These are phyloP conservation scores for Pedicia rivosa DNA, from an alignment of 2,888 invertebrate species.

Conservation along the genomic window DNA sequence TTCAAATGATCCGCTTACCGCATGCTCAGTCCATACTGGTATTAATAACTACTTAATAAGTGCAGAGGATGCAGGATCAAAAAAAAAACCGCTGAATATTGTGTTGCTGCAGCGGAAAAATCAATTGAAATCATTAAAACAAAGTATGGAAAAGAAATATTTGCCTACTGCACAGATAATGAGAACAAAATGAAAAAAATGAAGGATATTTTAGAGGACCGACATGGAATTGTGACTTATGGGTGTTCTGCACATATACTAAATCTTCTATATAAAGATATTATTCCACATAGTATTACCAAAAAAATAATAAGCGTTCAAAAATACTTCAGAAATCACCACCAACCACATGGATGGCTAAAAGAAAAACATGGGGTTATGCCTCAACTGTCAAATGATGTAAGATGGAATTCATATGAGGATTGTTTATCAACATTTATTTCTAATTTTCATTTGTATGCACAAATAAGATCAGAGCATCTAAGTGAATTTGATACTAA, in stretches of 20 bases:
- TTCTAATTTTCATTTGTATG: slow-evolving; percentile 6
- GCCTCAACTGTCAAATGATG: neutral
- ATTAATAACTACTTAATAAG: neutral
- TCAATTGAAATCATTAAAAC: neutral
- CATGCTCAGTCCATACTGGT: neutral
- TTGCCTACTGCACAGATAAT: neutral
- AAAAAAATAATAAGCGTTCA: slow-evolving; percentile 11
- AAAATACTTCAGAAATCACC: slow-evolving; percentile 1
- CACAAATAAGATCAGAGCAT: slow-evolving; percentile 6
- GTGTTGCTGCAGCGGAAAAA: neutral
- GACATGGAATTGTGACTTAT: neutral
- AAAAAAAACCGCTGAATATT: neutral
- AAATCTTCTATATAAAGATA: slow-evolving; percentile 2
- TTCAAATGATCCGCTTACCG: slow-evolving; percentile 1
- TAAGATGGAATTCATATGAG: neutral
- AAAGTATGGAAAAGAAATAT: neutral
- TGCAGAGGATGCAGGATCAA: neutral
- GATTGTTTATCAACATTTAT: neutral
- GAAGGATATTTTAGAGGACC: neutral
- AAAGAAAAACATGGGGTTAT: neutral
- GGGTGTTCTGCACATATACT: neutral
- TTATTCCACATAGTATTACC: neutral
- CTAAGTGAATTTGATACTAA: slow-evolving; percentile 1
- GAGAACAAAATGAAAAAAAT: slow-evolving; percentile 1
- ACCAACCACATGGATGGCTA: neutral